Conservation (phyloP, 2,888 invertebrate species). For the Heliconius aoede region DNA sequence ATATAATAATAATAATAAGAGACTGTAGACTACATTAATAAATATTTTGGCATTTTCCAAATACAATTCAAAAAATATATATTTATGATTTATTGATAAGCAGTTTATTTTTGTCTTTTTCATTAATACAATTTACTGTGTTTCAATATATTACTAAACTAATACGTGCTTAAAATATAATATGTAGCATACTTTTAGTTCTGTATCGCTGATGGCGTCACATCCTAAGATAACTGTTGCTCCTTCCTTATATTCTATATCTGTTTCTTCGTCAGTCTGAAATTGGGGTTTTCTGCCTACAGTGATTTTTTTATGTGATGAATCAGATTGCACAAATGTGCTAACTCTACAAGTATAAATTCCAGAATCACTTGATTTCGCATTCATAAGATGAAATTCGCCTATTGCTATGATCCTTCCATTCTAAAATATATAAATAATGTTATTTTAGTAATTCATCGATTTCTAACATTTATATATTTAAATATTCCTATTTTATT, state of each 20-base stretch:
- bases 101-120: background rate
- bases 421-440: constrained; percentile 54
- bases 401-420: constrained; percentile 45
- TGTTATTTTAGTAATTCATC: background rate
- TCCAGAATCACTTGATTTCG: constrained; percentile 54
- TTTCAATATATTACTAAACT: background rate
- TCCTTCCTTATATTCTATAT: constrained; percentile 51
- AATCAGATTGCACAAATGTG: constrained; percentile 48
- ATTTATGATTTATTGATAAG: no score
- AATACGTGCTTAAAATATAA: background rate
- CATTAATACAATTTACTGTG: background rate
- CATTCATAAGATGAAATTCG: constrained; percentile 52
- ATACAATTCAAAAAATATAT: no score
- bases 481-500: background rate
- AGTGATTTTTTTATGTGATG: constrained; percentile 51
- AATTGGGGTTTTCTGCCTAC: constrained; percentile 62
- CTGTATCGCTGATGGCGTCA: constrained; percentile 54
- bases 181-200: constrained; percentile 54
- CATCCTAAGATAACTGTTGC: constrained; percentile 53
- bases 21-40: no score
- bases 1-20: no score
- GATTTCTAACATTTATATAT: background rate
- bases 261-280: constrained; percentile 45
- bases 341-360: constrained; percentile 64
- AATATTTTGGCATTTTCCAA: no score